These are phyloP conservation scores for Forbesichthys agassizii DNA, from an alignment of 2,113 vertebrate species.

Conservation along the genomic window DNA sequence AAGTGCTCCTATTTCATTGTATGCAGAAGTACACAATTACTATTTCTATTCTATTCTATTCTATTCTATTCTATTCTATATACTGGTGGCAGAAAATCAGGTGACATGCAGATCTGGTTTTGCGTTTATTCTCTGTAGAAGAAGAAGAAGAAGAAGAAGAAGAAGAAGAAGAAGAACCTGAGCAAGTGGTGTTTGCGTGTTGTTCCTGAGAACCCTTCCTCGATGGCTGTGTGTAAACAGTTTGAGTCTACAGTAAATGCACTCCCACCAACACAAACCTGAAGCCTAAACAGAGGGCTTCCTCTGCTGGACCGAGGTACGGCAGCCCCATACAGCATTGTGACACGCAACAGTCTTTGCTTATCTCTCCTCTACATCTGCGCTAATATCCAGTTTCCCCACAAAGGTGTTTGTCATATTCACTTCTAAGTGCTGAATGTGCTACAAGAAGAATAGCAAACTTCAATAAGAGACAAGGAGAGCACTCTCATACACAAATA, in stretches of 20 bases:
- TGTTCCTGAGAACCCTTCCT: slow-evolving; percentile 55
- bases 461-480: not conserved
- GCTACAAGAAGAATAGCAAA: not conserved
- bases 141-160: slow-evolving; percentile 65
- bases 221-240: slow-evolving; percentile 55
- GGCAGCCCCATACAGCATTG: not conserved
- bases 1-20: too few relatives aligned
- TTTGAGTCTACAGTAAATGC: not conserved
- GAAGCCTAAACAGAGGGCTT: slow-evolving; percentile 2
- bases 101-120: slow-evolving; percentile 48
- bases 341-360: not conserved
- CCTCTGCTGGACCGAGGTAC: not conserved
- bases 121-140: slow-evolving; percentile 58
- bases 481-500: slow-evolving; percentile 16
- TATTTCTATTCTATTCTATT: too few relatives aligned
- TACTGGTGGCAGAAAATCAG: slow-evolving; percentile 21
- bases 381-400: not conserved
- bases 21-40: too few relatives aligned
- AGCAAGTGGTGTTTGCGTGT: slow-evolving; percentile 64
- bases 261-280: not conserved
- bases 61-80: slow-evolving; percentile 3
- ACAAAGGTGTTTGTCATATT: not conserved
- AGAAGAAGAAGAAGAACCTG: slow-evolving; percentile 49
- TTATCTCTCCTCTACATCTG: not conserved
- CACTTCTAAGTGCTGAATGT: not conserved